Base-by-base conservation (phyloP, 2,888 invertebrate species). In the Eledone cirrhosa region DNA sequence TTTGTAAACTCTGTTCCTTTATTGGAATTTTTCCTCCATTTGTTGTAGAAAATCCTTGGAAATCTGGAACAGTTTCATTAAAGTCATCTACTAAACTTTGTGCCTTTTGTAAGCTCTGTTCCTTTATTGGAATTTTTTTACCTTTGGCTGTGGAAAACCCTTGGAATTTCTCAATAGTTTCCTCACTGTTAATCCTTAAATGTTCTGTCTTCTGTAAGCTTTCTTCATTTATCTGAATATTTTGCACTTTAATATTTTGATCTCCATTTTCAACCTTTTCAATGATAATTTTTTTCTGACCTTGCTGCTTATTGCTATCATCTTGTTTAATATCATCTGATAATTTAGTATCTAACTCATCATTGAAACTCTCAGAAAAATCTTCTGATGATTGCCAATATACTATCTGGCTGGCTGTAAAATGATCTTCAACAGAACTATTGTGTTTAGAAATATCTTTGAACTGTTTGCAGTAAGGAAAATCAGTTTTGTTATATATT, bases 131-230 rank as follows among this genome's bases (percentile, higher is more conserved):
- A 0, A 65, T 65, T 29, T 65, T 24, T 14, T 65, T 65, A 0
- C 65, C 65, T 65, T 65, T n/a, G 14, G 65, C 65, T 24, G 65
- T 65, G 24, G 65, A 65, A 65, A 65, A 65, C 7, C n/a, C 65
- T n/a, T 29, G 27, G 8, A 65, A n/a, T 13, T 24, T 29, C 1
- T 65, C 24, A 4, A 24, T 65, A 27, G 65, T 65, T 24, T 65
- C 65, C 8, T 65, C 65, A 65, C 24, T 65, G 24, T 27, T 14
- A 65, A 65, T n/a, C n/a, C n/a, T n/a, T n/a, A n/a, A 29, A 11
- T 65, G 24, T 65, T 65, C 27, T 24, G 65, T 14, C 24, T 65
- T 65, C n/a, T 65, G 24, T n/a, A 65, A 27, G 29, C 67, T 67
- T 29, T 67, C 67, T 27, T 67, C 27, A n/a, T 67, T 27, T 5